phyloP scores from a whole-genome alignment of 2,888 invertebrate genomes.

The Rhagonycha fulva region DNA sequence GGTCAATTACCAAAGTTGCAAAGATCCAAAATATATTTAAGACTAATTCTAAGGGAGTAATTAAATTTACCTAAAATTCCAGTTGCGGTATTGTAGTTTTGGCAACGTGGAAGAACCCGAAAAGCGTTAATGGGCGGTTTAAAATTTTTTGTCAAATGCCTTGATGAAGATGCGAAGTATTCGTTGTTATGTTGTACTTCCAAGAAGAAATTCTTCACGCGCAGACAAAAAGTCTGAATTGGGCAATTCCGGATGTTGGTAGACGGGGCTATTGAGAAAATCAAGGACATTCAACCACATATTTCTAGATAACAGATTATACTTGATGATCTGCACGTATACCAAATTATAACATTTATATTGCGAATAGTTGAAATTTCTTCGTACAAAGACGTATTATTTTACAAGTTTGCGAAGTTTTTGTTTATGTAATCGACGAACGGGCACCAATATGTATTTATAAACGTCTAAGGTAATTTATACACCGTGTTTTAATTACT shows the following conservation, averaged over 20 bases:
- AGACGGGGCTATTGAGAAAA: background rate
- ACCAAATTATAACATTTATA: background rate
- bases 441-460: constrained; percentile 7
- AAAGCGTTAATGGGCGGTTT: background rate
- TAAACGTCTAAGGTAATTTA: constrained; percentile 10
- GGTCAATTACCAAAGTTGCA: too few species aligned
- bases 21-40: too few species aligned
- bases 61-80: too few species aligned
- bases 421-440: background rate
- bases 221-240: constrained; percentile 3
- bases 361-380: background rate
- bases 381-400: constrained; percentile 3
- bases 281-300: constrained; percentile 2
- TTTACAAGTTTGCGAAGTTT: background rate
- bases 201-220: background rate
- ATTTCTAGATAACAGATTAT: constrained; percentile 5
- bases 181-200: background rate
- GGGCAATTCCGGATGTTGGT: constrained; percentile 1
- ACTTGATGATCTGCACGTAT: constrained; percentile 2
- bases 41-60: too few species aligned
- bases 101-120: background rate
- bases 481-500: background rate
- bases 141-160: background rate
- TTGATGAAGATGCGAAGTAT: background rate
- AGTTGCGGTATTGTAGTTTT: background rate